Evolutionary conservation across 2,888 invertebrate species (phyloP), one percentile per base, ranked within the genome.

Genomic region (Beris morrisii): DNA sequence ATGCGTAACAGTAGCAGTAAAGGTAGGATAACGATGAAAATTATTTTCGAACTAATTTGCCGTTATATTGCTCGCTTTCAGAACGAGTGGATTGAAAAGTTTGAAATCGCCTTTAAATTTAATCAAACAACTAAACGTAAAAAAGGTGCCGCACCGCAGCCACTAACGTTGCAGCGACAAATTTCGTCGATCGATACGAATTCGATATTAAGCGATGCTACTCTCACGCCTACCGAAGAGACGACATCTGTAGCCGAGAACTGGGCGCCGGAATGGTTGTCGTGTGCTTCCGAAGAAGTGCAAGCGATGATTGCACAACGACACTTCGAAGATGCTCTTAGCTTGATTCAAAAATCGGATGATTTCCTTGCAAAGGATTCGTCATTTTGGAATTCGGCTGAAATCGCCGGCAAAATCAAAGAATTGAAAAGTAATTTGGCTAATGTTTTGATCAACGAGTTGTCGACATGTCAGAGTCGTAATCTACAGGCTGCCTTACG

Each of bases 271-370:
- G 93, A 94, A 75, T 97, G 97, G 97, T 81, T 97, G 64, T 81
- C 88, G 66, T 95, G 97, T 79, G 88, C 93, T 4, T 90, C 93
- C 1, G 97, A 97, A 78, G 97, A 97, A 79, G 83, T 98, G 64
- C 96, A 98, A 83, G 95, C 97, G 12, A 87, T 91, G 73, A 92
- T 97, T 71, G 97, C 97, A 0, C 95, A 97, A 80, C 86, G 97
- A 73, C 94, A 97, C 80, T 97, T 97, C 76, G 94, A 96, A 78
- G 93, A 93, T 75, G 95, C 96, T 1, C 90, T 94, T 71, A 86
- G 87, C 70, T 82, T 95, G 12, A 86, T 97, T 72, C 89, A 91
- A 72, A 88, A 87, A 73, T 83, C 86, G 0, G 84, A 84, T 69
- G 82, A 84, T 5, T 87, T 84, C 73, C 77, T 88, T 31, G 70